These are phyloP conservation scores for Pegea sp. DNA, from an alignment of 23 tunicate species.

Conservation along the genomic window DNA sequence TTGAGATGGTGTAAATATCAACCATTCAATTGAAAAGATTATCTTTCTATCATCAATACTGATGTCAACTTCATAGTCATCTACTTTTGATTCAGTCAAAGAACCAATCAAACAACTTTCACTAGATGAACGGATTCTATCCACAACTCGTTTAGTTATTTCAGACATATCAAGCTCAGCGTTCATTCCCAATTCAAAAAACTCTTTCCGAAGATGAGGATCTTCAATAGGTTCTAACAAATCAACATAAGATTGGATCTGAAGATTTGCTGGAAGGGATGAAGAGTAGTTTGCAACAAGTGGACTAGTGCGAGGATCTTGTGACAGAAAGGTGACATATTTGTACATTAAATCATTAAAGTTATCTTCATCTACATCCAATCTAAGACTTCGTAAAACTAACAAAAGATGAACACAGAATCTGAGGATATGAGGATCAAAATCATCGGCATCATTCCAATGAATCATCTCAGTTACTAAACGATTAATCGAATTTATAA, in stretches of 20 bases:
- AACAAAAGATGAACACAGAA: constrained; percentile 49
- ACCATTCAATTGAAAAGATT: constrained; percentile 70
- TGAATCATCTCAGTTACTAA: constrained; percentile 12
- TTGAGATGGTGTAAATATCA: constrained; percentile 59
- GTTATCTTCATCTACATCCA: constrained; percentile 9
- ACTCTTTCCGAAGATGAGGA: constrained; percentile 22
- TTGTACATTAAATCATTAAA: neutral
- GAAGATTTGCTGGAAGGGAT: constrained; percentile 18
- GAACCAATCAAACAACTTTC: constrained; percentile 4
- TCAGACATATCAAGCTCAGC: constrained; percentile 62
- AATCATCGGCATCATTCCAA: constrained; percentile 18
- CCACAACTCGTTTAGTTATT: constrained; percentile 71
- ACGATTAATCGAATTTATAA: constrained; percentile 36
- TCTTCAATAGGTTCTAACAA: constrained; percentile 49
- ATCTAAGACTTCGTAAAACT: constrained; percentile 24
- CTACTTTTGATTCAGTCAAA: neutral
- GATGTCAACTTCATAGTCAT: constrained; percentile 9
- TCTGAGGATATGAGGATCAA: constrained; percentile 44
- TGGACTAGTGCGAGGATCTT: constrained; percentile 27
- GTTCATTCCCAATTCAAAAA: constrained; percentile 31
- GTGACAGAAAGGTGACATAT: constrained; percentile 27
- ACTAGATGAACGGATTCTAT: constrained; percentile 26
- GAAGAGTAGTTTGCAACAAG: constrained; percentile 71
- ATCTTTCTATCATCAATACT: constrained; percentile 32
- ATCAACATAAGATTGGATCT: constrained; percentile 25